These are phyloP conservation scores for Agrotis clavis DNA, from an alignment of 2,888 invertebrate genomes.

Conservation along the genomic window DNA sequence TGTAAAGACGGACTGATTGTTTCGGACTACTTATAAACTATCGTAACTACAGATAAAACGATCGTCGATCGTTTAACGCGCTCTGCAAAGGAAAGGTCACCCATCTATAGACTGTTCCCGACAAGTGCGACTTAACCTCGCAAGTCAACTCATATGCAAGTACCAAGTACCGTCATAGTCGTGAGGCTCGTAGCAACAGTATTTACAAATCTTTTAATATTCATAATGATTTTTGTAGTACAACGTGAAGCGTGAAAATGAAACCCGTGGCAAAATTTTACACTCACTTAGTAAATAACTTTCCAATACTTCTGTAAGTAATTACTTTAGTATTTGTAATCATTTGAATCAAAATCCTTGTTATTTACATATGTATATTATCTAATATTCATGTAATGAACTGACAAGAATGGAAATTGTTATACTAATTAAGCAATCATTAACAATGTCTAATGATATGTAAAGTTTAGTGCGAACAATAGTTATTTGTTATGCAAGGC, in stretches of 20 bases:
- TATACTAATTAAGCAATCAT: slow-evolving; percentile 9
- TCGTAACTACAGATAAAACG: slow-evolving; percentile 6
- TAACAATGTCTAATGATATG: slow-evolving; percentile 20
- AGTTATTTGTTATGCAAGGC: no score
- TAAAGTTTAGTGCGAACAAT: slow-evolving; percentile 42
- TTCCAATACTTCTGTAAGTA: background rate
- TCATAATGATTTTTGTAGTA: slow-evolving; percentile 2
- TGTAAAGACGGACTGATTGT: slow-evolving; percentile 27
- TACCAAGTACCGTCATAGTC: background rate
- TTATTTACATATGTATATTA: slow-evolving; percentile 8
- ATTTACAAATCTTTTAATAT: background rate
- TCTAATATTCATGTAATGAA: slow-evolving; percentile 40
- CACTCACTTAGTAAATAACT: background rate
- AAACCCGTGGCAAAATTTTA: background rate
- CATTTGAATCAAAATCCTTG: background rate
- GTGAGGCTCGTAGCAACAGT: background rate
- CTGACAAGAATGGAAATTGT: slow-evolving; percentile 26
- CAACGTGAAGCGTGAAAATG: background rate
- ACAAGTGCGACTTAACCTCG: slow-evolving; percentile 19
- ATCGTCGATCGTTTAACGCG: background rate
- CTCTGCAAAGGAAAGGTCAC: slow-evolving; percentile 26
- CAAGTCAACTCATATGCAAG: slow-evolving; percentile 1
- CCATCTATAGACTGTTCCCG: slow-evolving; percentile 13
- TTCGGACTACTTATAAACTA: background rate
- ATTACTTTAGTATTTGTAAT: background rate